A percentile compares a stretch with the other conserved stretches of the same genome.
These are phyloP conservation scores for Chinchilla lanigera DNA, from an alignment of 2,113 vertebrate species.

Conservation along the genomic window DNA sequence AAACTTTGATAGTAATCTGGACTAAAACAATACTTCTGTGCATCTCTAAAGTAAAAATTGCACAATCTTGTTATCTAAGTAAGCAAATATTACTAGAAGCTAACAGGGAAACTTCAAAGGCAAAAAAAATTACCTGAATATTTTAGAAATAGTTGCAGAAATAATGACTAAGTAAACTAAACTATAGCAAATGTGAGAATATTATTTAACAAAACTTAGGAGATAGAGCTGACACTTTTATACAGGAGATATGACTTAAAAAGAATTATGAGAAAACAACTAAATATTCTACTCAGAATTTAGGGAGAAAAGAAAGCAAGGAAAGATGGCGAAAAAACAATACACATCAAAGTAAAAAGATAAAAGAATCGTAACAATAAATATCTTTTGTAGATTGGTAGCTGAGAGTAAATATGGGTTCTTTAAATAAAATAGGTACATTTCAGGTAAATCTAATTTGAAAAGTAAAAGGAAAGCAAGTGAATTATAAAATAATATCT, in stretches of 20 bases:
- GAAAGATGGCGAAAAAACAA: background rate
- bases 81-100: constrained; percentile 28
- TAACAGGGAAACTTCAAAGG: background rate
- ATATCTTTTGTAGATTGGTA: background rate
- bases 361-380: background rate
- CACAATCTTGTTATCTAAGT: background rate
- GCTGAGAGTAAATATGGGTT: background rate
- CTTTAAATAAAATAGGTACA: background rate
- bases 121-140: background rate
- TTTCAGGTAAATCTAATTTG: background rate
- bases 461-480: background rate
- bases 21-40: background rate
- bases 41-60: constrained; percentile 11
- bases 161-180: background rate
- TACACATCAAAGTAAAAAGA: background rate
- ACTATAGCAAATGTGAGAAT: background rate
- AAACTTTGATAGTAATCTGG: background rate
- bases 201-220: background rate
- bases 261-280: background rate
- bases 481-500: background rate
- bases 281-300: background rate
- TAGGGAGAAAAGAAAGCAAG: background rate
- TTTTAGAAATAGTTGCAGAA: constrained; percentile 3
- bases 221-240: background rate
- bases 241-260: background rate